These are phyloP conservation scores for Nannoperca australis DNA, from an alignment of 2,797 vertebrate genomes.

Conservation along the genomic window DNA sequence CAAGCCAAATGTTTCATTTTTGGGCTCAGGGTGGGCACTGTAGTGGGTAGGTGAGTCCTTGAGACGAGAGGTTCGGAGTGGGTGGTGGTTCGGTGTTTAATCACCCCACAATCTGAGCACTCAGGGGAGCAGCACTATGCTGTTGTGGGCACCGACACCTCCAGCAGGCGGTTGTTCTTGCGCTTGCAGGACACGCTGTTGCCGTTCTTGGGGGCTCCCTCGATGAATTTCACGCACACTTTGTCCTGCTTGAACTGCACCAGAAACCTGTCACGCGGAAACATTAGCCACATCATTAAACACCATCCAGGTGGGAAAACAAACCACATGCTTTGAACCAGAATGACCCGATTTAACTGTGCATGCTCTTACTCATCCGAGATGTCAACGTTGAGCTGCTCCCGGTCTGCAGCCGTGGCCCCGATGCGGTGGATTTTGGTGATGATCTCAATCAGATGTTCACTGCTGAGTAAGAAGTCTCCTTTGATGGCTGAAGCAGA, in stretches of 20 bases:
- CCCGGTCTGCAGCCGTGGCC: constrained; percentile 88
- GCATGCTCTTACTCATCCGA: constrained; percentile 92
- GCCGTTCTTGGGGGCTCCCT: constrained; percentile 91
- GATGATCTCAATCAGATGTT: constrained; percentile 97
- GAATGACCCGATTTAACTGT: not conserved
- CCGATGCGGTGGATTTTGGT: constrained; percentile 94
- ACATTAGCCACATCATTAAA: not conserved
- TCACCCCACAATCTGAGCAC: constrained; percentile 58
- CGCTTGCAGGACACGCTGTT: constrained; percentile 94
- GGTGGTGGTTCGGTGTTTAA: constrained; percentile 48
- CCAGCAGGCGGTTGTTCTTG: constrained; percentile 98
- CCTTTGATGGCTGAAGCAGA: constrained; percentile 94
- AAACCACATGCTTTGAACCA: not conserved
- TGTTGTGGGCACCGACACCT: constrained; percentile 92
- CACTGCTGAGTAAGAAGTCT: constrained; percentile 96
- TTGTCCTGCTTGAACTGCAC: constrained; percentile 98
- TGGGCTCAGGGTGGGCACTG: constrained; percentile 41
- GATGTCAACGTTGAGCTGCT: constrained; percentile 93
- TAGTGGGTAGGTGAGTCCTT: constrained; percentile 32
- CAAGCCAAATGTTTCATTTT: constrained; percentile 79
- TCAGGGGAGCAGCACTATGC: constrained; percentile 46
- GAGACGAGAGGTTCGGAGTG: constrained; percentile 47
- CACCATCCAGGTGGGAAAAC: not conserved
- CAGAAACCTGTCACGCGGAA: constrained; percentile 88
- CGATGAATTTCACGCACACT: constrained; percentile 98